These are phyloP conservation scores for Drosophila tanythrix DNA, from an alignment of 2,888 invertebrate genomes.

Conservation along the genomic window DNA sequence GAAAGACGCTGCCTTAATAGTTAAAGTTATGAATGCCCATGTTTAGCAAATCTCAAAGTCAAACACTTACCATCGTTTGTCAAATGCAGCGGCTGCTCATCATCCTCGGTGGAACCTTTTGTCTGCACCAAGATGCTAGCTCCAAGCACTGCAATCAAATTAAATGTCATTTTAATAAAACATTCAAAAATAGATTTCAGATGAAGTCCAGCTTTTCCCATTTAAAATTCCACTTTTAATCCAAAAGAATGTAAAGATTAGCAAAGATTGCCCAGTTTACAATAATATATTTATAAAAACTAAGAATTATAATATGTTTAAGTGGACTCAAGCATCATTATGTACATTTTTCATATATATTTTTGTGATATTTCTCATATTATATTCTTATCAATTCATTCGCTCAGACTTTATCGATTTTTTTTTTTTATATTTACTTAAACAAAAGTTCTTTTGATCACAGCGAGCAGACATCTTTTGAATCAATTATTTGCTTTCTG, in stretches of 20 bases:
- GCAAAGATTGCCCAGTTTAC: too few relatives aligned
- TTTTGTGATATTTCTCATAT: not conserved
- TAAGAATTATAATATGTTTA: not conserved
- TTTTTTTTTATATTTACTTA: not conserved
- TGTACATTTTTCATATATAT: not conserved
- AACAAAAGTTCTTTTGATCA: not conserved
- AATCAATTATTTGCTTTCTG: not conserved
- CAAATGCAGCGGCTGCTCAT: constrained; percentile 76
- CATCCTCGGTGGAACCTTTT: constrained; percentile 43
- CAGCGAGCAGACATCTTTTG: not conserved
- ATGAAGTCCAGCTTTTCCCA: not conserved
- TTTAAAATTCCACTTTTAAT: not conserved
- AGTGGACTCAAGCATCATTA: not conserved
- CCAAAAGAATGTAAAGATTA: too few relatives aligned
- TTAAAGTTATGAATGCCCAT: constrained; percentile 72
- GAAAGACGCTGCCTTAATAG: constrained; percentile 85
- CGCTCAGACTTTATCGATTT: not conserved
- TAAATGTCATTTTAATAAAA: not conserved
- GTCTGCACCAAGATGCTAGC: constrained; percentile 21
- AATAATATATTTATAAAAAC: not conserved
- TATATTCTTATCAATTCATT: not conserved
- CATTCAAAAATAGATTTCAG: not conserved
- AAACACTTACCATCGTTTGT: constrained; percentile 80
- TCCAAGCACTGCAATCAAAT: constrained; percentile 39
- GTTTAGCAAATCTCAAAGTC: constrained; percentile 38